Base-by-base conservation (phyloP, 1,140 invertebrate genomes). In the Hylaeus volcanicus region DNA sequence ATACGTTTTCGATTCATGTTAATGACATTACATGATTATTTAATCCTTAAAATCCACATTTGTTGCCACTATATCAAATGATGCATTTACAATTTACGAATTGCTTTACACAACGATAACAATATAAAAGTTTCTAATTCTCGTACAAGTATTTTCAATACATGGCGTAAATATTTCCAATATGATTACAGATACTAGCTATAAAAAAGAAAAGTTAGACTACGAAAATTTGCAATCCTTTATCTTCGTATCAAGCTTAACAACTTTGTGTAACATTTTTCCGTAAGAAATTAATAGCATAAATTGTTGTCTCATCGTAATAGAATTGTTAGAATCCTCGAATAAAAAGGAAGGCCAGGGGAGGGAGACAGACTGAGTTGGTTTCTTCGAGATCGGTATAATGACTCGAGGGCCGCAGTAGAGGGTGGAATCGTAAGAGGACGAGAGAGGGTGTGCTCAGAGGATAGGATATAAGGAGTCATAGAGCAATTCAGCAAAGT, bases 401-500 rank as follows among this genome's bases (percentile, higher is more conserved):
- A 88, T 86, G 80, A 86, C 75, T 86, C 58, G 63, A 56, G 74
- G 63, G 65, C 74, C 61, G 56, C 58, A 60, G 66, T 53, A 53
- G 77, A 69, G 43, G 80, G 76, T 81, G 82, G 86, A 84, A 89
- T 88, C 73, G 85, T 74, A 81, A 81, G 85, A 69, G 82, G 45
- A 64, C 53, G 74, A 60, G 72, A 69, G 80, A 79, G 64, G 82
- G 83, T 71, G 76, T 76, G 78, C 74, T 58, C 69, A 73, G 81
- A 79, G 83, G 76, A 76, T 87, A 81, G 88, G 87, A 86, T 88
- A 88, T 91, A 92, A 91, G 89, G 85, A 92, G 91, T 92, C 92
- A 90, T 90, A 90, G 89, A 88, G 90, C 91, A 92, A 93, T 93
- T 92, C 91, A 89, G 92, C 91, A 92, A 93, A 93, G 90, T 93